Evolutionary conservation across 2,797 vertebrate species (phyloP).

Genomic region (Oryzias dopingdopingensis): DNA sequence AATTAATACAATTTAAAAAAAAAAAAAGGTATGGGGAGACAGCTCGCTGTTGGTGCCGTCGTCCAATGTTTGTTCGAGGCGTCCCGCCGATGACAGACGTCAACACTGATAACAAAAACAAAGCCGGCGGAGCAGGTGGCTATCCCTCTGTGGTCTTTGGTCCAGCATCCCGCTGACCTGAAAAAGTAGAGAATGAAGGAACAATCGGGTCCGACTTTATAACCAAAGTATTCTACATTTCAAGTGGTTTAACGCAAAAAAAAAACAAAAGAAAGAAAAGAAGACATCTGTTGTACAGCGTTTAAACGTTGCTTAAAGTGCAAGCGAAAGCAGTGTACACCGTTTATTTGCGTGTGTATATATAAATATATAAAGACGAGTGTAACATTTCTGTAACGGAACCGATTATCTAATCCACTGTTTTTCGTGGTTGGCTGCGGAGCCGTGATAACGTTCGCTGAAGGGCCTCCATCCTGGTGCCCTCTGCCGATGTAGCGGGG

Average conservation of each 20-base stretch:
- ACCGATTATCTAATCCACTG: background rate
- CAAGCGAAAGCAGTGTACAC: too few relatives aligned
- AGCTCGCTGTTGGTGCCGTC: constrained; percentile 29
- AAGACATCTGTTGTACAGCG: background rate
- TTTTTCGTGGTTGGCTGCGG: background rate
- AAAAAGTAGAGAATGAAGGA: constrained; percentile 28
- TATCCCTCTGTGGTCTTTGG: constrained; percentile 14
- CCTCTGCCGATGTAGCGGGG: constrained; percentile 36
- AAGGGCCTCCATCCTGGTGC: constrained; percentile 39
- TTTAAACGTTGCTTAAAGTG: too few relatives aligned
- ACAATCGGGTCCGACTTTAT: constrained; percentile 10
- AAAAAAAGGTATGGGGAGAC: background rate
- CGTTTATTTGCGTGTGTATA: background rate
- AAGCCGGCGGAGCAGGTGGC: constrained; percentile 46
- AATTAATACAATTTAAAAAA: background rate
- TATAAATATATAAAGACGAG: fast-evolving
- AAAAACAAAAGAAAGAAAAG: background rate
- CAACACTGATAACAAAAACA: constrained; percentile 52
- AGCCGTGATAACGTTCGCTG: constrained; percentile 19
- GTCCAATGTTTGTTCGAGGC: constrained; percentile 27
- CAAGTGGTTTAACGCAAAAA: background rate
- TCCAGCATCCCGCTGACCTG: constrained; percentile 40
- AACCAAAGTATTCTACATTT: background rate
- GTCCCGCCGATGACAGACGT: constrained; percentile 31
- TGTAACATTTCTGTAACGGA: background rate